Evolutionary conservation across 1,140 invertebrate species (phyloP).

Genomic region (Planococcus citri): DNA sequence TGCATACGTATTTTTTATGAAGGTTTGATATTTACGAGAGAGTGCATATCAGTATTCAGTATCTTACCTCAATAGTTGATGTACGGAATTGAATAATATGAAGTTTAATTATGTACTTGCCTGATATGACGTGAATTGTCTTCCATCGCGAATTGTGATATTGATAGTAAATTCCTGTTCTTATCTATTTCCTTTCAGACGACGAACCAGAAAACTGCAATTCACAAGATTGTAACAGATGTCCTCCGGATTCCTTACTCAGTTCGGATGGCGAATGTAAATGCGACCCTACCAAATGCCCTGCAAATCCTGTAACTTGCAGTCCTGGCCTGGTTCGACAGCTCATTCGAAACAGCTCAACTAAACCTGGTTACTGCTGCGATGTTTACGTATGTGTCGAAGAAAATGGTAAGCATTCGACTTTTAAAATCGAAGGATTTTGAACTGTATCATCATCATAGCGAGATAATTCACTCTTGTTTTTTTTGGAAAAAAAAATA

Average conservation of each 20-base stretch:
- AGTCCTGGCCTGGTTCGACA: constrained; percentile 9
- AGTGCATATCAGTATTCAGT: no score
- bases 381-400: constrained; percentile 28
- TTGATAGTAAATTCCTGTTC: no score
- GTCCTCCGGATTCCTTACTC: constrained; percentile 28
- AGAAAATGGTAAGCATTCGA: constrained; percentile 23
- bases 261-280: constrained; percentile 24
- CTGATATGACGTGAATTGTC: no score
- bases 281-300: constrained; percentile 25
- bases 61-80: no score
- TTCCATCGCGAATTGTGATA: no score
- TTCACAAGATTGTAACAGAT: constrained; percentile 9
- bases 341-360: constrained; percentile 24
- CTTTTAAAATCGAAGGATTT: background rate
- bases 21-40: no score
- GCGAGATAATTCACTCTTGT: constrained; percentile 13
- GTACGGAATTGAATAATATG: no score
- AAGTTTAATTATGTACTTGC: no score
- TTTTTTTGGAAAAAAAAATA: no score
- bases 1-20: no score
- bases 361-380: constrained; percentile 29
- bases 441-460: background rate
- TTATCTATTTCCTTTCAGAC: background rate
- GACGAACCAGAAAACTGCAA: background rate
- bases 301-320: constrained; percentile 22